Conservation (phyloP, 2,113 vertebrate species). For the Zosterops japonicus region DNA sequence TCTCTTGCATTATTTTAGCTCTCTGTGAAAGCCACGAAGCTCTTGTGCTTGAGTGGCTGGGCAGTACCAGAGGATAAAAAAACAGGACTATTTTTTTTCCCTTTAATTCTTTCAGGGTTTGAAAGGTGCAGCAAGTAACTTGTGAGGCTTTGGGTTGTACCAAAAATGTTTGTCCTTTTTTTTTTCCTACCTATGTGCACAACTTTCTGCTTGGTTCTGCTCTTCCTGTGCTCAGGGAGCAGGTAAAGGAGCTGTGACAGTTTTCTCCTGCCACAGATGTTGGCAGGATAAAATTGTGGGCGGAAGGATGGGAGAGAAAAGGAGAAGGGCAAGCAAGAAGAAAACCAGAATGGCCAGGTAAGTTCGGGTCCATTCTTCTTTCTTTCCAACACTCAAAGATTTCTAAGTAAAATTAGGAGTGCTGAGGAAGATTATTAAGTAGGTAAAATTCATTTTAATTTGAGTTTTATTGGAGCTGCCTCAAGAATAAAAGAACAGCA, state of each 20-base stretch:
- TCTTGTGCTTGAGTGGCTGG: not conserved
- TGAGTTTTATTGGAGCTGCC: not conserved
- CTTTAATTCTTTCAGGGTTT: not conserved
- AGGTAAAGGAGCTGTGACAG: not conserved
- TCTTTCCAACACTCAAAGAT: not conserved
- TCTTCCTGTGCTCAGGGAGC: not conserved
- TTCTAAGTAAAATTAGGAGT: not conserved
- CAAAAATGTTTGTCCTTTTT: too few relatives aligned
- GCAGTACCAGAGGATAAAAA: not conserved
- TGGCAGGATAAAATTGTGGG: not conserved
- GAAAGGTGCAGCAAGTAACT: not conserved
- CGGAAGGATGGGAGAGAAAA: not conserved
- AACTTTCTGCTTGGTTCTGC: not conserved
- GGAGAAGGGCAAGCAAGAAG: not conserved
- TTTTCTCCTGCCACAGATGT: not conserved
- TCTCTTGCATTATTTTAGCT: not conserved
- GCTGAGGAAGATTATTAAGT: not conserved
- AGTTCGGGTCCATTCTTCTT: fast-evolving
- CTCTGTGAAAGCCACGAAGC: not conserved
- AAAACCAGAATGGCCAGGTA: not conserved
- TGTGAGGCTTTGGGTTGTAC: not conserved
- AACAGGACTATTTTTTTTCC: not conserved
- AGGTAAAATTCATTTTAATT: not conserved
- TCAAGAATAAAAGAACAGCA: not conserved
- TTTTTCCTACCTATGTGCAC: not conserved